phyloP scores from a whole-genome alignment of 2,113 vertebrate species.

The Muntiacus muntjak region DNA sequence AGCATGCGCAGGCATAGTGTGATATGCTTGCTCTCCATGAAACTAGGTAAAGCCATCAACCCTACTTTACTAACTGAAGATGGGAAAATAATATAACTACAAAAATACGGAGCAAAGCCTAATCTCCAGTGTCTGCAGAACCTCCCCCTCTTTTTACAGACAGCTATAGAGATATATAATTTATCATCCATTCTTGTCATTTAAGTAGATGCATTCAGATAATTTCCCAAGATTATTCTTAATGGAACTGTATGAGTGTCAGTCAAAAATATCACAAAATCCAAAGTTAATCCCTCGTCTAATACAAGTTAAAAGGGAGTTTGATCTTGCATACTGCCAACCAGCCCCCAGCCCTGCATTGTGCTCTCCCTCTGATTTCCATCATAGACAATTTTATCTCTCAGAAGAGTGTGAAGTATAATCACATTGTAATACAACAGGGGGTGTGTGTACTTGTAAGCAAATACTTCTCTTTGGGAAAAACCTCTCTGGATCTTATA shows the following conservation, averaged over 20 bases:
- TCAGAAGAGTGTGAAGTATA: constrained; percentile 46
- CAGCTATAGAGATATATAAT: constrained; percentile 17
- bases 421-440: constrained; percentile 62
- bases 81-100: constrained; percentile 42
- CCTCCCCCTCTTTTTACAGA: not conserved
- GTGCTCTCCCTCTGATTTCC: constrained; percentile 47
- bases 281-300: constrained; percentile 58
- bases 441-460: constrained; percentile 67
- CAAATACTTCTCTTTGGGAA: constrained; percentile 54
- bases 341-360: not conserved
- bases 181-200: not conserved
- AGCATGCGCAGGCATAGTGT: not conserved
- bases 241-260: constrained; percentile 47
- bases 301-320: constrained; percentile 54
- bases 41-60: not conserved
- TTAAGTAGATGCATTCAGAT: constrained; percentile 48
- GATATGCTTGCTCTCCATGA: not conserved
- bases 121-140: not conserved
- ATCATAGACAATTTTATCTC: constrained; percentile 50
- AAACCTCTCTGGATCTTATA: constrained; percentile 59
- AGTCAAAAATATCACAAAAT: constrained; percentile 62
- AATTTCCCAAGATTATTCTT: constrained; percentile 60
- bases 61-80: constrained; percentile 30
- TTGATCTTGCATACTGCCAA: constrained; percentile 55
- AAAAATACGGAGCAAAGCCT: not conserved